Percentiles rank a stretch among this genome's conserved stretches.
phyloP scores from a whole-genome alignment of 1,140 invertebrate species.

The Portunus trituberculatus region DNA sequence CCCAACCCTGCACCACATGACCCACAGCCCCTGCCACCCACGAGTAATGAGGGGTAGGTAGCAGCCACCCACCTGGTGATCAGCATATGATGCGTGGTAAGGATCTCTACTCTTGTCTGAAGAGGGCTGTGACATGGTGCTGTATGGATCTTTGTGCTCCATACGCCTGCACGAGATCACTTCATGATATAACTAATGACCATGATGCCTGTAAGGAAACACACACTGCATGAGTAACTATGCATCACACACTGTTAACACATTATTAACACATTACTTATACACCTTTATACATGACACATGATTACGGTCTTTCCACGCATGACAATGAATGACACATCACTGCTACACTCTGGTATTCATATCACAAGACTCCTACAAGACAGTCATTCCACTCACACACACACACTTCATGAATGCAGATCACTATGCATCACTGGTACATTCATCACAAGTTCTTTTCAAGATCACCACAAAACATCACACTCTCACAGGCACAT shows the following conservation, averaged over 20 bases:
- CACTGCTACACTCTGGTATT: too few relatives aligned
- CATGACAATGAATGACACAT: too few relatives aligned
- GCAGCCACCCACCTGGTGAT: constrained; percentile 55
- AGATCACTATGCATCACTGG: too few relatives aligned
- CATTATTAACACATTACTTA: neutral
- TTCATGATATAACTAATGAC: constrained; percentile 61
- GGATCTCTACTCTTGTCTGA: constrained; percentile 70
- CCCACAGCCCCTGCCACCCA: too few relatives aligned
- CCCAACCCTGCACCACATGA: too few relatives aligned
- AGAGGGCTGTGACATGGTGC: constrained; percentile 71
- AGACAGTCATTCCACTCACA: too few relatives aligned
- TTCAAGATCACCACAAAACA: too few relatives aligned
- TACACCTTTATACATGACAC: neutral
- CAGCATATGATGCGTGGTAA: constrained; percentile 65
- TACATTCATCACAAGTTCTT: too few relatives aligned
- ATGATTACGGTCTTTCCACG: too few relatives aligned
- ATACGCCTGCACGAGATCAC: constrained; percentile 67
- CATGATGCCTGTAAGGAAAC: constrained; percentile 53
- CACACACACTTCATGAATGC: too few relatives aligned
- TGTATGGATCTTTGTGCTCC: constrained; percentile 69
- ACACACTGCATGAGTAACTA: neutral
- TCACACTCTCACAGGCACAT: too few relatives aligned
- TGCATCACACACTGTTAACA: neutral
- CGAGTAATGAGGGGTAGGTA: neutral
- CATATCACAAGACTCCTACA: too few relatives aligned